A percentile compares a stretch with the other conserved stretches of the same genome.
Conservation (phyloP, 2,888 invertebrate species). For the Lampropteryx suffumata region DNA sequence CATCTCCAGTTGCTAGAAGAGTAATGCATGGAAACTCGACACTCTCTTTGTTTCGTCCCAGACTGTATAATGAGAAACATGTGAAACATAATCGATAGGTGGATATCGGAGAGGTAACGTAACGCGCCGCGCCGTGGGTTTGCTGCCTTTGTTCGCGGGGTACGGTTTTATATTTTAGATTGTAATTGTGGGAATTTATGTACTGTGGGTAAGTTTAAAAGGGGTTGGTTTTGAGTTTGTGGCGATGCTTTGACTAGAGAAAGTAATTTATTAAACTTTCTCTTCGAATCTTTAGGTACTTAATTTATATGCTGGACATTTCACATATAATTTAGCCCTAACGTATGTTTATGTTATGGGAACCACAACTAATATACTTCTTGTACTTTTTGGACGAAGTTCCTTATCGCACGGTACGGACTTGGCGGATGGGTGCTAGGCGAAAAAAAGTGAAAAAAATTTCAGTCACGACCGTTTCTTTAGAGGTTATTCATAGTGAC, state of each 20-base stretch:
- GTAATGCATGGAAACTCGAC: slow-evolving; percentile 68
- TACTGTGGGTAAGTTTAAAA: not conserved
- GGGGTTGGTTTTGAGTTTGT: not conserved
- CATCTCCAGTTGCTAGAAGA: slow-evolving; percentile 59
- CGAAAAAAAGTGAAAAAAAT: too few relatives aligned
- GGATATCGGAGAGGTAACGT: slow-evolving; percentile 68
- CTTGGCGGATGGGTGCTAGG: too few relatives aligned
- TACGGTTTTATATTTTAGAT: slow-evolving; percentile 46
- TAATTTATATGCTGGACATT: too few relatives aligned
- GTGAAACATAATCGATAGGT: slow-evolving; percentile 74
- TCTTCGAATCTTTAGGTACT: too few relatives aligned
- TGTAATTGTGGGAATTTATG: slow-evolving; percentile 44
- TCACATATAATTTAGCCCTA: too few relatives aligned
- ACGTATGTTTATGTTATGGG: too few relatives aligned
- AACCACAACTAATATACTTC: too few relatives aligned
- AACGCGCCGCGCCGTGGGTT: slow-evolving; percentile 60
- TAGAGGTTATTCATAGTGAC: too few relatives aligned
- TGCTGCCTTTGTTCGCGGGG: slow-evolving; percentile 56
- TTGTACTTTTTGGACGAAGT: too few relatives aligned
- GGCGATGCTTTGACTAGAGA: not conserved
- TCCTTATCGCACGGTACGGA: too few relatives aligned
- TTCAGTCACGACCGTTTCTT: too few relatives aligned
- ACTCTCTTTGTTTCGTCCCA: slow-evolving; percentile 75
- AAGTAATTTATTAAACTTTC: too few relatives aligned
- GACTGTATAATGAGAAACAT: slow-evolving; percentile 79